Conservation (phyloP, 2,888 invertebrate species). For the Glaucopsyche alexis region DNA sequence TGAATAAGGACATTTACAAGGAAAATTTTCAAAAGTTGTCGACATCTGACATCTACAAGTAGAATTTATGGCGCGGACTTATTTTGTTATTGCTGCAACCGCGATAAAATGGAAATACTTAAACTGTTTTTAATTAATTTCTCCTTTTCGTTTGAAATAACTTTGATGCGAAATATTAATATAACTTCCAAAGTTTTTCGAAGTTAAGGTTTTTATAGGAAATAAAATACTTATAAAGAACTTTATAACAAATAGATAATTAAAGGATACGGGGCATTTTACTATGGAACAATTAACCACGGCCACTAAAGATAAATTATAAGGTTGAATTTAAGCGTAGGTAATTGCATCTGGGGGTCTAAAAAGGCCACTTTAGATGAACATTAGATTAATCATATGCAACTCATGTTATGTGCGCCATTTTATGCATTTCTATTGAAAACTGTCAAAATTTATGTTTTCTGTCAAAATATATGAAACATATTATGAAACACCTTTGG, state of each 20-base stretch:
- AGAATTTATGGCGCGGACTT: conserved; percentile 71
- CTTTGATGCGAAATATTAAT: conserved; percentile 12
- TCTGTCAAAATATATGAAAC: no score
- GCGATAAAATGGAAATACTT: conserved; percentile 58
- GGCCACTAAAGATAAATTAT: no score
- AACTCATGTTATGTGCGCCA: no score
- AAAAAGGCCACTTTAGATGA: no score
- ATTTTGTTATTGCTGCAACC: conserved; percentile 71
- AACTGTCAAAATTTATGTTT: no score
- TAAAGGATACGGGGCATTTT: not conserved
- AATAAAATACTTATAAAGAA: not conserved
- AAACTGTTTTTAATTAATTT: conserved; percentile 28
- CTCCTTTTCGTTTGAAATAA: conserved; percentile 14
- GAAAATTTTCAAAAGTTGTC: conserved; percentile 70
- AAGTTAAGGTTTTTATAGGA: conserved; percentile 4
- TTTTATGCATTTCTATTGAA: no score
- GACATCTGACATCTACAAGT: conserved; percentile 77
- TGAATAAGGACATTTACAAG: conserved; percentile 71
- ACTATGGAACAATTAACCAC: no score
- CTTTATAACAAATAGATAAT: not conserved
- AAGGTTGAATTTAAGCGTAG: no score
- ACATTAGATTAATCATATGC: no score
- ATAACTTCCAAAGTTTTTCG: conserved; percentile 9
- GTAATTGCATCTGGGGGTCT: no score
- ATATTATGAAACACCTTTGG: no score